These are phyloP conservation scores for Cataglyphis hispanica DNA, from an alignment of 1,140 invertebrate genomes.

Conservation along the genomic window DNA sequence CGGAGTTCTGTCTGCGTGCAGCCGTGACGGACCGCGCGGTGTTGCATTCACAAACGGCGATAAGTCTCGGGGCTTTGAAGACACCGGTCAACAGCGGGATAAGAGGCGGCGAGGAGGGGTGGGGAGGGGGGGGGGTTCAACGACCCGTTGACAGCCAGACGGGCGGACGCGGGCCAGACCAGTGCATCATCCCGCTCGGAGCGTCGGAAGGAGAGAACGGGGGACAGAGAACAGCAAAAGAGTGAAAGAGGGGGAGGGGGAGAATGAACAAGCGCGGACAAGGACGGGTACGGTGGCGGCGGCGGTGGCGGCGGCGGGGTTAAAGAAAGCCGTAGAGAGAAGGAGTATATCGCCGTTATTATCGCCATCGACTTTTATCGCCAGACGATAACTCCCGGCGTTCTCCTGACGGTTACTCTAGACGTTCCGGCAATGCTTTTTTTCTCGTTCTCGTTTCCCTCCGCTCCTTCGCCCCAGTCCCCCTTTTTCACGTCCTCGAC, in stretches of 20 bases:
- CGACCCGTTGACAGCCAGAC: conserved; percentile 82
- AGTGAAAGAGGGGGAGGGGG: background rate
- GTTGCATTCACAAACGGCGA: conserved; percentile 77
- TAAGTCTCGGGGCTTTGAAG: conserved; percentile 79
- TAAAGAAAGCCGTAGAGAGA: conserved; percentile 46
- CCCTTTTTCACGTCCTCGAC: conserved; percentile 15
- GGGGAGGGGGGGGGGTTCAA: conserved; percentile 75
- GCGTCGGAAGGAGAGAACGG: conserved; percentile 36
- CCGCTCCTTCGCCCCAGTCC: background rate
- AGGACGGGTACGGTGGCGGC: conserved; percentile 35
- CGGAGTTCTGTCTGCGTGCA: conserved; percentile 64
- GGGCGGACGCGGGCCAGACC: conserved; percentile 80
- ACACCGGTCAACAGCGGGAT: conserved; percentile 70
- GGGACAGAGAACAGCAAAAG: background rate
- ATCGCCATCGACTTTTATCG: conserved; percentile 82
- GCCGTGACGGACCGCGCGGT: conserved; percentile 68
- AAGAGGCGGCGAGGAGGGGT: conserved; percentile 66
- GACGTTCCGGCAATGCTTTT: conserved; percentile 69
- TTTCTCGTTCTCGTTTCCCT: conserved; percentile 64
- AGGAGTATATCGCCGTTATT: conserved; percentile 79
- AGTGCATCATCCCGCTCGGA: conserved; percentile 73
- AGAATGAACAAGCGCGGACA: conserved; percentile 37
- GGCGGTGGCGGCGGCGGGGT: conserved; percentile 10
- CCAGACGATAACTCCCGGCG: conserved; percentile 79
- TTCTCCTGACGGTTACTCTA: conserved; percentile 73